phyloP scores from a whole-genome alignment of 1,140 invertebrate genomes.

The Brachionus asplanchnoidis region DNA sequence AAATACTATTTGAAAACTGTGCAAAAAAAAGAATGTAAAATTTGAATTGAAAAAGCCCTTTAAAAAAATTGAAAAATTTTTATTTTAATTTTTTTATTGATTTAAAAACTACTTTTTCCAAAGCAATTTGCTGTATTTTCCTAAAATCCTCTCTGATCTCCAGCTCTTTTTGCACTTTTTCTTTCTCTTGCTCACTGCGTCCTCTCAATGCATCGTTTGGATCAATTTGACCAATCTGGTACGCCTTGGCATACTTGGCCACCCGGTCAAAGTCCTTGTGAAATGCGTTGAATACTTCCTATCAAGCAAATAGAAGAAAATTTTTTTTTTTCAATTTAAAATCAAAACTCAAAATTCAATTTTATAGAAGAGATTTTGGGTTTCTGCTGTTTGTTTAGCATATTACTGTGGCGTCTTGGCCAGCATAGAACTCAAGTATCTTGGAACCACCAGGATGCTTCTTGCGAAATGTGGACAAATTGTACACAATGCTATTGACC shows the following conservation, averaged over 20 bases:
- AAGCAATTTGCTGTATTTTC: constrained; percentile 11
- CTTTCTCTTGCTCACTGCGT: not conserved
- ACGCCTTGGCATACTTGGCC: constrained; percentile 13
- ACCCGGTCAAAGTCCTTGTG: constrained; percentile 23
- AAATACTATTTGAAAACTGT: constrained; percentile 49
- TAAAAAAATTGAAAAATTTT: not conserved
- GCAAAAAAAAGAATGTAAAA: constrained; percentile 48
- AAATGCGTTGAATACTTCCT: constrained; percentile 46
- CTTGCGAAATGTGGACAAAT: constrained; percentile 51
- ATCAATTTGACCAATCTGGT: constrained; percentile 25
- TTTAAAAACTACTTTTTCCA: not conserved
- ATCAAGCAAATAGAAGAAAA: too few relatives aligned
- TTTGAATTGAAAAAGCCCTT: constrained; percentile 48
- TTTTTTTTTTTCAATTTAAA: not conserved
- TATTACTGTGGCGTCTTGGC: constrained; percentile 52
- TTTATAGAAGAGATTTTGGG: too few relatives aligned
- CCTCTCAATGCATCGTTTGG: not conserved
- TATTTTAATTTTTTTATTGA: not conserved
- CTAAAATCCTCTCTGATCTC: constrained; percentile 34
- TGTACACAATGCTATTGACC: constrained; percentile 52
- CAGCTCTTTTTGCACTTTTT: not conserved
- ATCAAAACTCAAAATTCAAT: not conserved
- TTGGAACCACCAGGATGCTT: constrained; percentile 54
- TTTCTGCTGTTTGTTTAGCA: too few relatives aligned
- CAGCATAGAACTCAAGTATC: constrained; percentile 52